Evolutionary conservation across 2,113 vertebrate genomes (phyloP), one percentile per base, ranked within the genome.

Genomic region (Cephalopterus ornatus): DNA sequence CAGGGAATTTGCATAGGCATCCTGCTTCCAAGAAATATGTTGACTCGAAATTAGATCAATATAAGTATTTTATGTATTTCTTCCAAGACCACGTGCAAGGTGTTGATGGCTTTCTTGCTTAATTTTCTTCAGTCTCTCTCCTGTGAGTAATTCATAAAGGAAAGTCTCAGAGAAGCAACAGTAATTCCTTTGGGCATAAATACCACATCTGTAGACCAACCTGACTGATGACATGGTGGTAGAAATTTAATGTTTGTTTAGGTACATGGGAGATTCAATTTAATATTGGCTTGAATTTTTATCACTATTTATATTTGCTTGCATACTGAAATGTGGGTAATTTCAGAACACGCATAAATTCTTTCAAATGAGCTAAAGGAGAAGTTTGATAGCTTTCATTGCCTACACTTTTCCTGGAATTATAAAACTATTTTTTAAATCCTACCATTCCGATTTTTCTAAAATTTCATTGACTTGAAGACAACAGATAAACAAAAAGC

Each of bases 231-330:
- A 53, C 18, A 11, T 3, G 6, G 56, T 67, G 27, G n/a, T 46
- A 82, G 41, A 91, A 89, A 89, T 81, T 32, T 82, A 79, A 82
- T 56, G 56, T 65, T 94, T 92, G 85, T 95, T 96, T 94, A 92
- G 81, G 37, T 78, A 59, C 28, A 35, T 27, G 22, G 49, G 42
- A 91, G 13, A 81, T 84, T 78, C 76, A 74, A 42, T 65, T 87
- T 89, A 82, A 72, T 94, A 85, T 68, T 76, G 37, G 22, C 41
- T 89, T 35, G 52, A 68, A 58, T 62, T 93, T 94, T 86, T 75
- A 47, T 89, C 20, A 47, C 1, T 3, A 26, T 85, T 80, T 89
- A 21, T 81, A 89, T 88, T 95, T 79, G 20, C 26, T 91, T 75
- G 53, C 70, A 75, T 79, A 68, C 37, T 52, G 53, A 87, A 95